Evolutionary conservation across 2,113 vertebrate genomes (phyloP).

Genomic region (Barnardius zonarius): DNA sequence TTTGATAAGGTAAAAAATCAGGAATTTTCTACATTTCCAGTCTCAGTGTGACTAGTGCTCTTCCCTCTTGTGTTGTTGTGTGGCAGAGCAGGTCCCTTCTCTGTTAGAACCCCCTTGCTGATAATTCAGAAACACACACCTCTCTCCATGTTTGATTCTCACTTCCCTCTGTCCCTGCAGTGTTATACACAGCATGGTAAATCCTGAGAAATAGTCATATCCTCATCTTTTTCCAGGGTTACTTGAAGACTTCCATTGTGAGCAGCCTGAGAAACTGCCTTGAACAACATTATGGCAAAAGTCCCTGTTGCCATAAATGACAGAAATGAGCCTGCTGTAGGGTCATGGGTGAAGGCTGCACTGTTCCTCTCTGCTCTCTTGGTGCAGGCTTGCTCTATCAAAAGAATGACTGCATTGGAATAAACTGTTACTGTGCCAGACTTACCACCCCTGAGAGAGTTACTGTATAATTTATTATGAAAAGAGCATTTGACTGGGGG

Average conservation of each 20-base stretch:
- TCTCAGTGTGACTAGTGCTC: fast-evolving
- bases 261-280: neutral
- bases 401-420: neutral
- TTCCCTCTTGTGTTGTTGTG: neutral
- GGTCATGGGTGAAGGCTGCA: neutral
- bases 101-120: neutral
- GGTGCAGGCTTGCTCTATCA: neutral
- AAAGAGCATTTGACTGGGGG: neutral
- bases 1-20: neutral
- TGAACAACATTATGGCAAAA: neutral
- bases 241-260: neutral
- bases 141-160: neutral
- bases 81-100: neutral
- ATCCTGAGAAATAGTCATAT: neutral
- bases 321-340: fast-evolving
- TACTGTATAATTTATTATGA: neutral
- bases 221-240: neutral
- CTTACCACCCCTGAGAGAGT: neutral
- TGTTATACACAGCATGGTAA: neutral
- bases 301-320: neutral
- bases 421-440: neutral
- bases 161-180: neutral
- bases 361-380: neutral
- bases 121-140: fast-evolving
- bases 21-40: neutral